These are phyloP conservation scores for Ispidina lecontei DNA, from an alignment of 2,797 vertebrate genomes.

Conservation along the genomic window DNA sequence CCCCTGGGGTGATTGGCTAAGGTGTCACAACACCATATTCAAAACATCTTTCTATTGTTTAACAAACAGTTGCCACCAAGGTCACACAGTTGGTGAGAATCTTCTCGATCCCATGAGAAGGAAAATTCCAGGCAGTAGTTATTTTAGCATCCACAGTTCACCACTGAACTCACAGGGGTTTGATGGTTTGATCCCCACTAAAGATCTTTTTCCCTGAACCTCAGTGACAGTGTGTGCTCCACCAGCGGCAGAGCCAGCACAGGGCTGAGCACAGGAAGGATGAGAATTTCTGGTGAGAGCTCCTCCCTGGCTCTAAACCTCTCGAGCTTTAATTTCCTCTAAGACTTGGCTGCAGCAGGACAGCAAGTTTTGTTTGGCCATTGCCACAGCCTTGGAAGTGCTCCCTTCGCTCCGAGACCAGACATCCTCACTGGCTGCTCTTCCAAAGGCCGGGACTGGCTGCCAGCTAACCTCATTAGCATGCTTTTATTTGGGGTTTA, in stretches of 20 bases:
- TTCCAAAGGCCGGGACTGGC: background rate
- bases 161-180: background rate
- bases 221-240: rapidly evolving
- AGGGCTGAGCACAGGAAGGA: conserved; percentile 3
- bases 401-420: background rate
- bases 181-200: background rate
- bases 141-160: no score
- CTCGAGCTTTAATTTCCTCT: conserved; percentile 17
- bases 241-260: background rate
- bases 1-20: no score
- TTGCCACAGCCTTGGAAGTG: background rate
- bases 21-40: no score
- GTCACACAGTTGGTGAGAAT: no score
- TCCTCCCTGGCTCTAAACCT: background rate
- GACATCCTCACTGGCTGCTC: background rate
- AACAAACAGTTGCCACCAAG: no score
- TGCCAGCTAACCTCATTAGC: background rate
- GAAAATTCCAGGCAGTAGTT: no score
- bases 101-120: no score
- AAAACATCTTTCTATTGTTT: no score
- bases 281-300: background rate
- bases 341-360: background rate
- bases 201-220: background rate
- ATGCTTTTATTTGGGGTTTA: background rate
- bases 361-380: background rate